These are phyloP conservation scores for Pimephales promelas DNA, from an alignment of 2,113 vertebrate genomes.

Conservation along the genomic window DNA sequence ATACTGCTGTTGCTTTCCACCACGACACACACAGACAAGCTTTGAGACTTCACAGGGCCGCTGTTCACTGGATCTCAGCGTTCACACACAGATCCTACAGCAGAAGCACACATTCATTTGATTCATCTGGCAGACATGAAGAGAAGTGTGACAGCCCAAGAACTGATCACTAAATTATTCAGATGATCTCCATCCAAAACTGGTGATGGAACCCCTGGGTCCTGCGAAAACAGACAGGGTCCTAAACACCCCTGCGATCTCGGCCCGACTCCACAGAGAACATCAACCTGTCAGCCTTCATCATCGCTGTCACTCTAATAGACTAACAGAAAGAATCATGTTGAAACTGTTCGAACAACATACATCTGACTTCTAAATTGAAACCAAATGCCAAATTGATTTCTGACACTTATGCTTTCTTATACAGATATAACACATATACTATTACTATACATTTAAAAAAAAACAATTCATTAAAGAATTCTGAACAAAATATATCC, in stretches of 20 bases:
- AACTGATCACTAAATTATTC: background rate
- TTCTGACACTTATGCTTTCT: background rate
- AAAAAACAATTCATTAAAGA: background rate
- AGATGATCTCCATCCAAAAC: background rate
- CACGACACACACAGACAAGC: background rate
- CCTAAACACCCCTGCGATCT: background rate
- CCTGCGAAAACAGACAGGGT: background rate
- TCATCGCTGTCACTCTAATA: background rate
- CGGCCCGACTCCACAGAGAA: background rate
- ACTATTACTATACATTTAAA: background rate
- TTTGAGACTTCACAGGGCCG: background rate
- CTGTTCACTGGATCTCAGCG: background rate
- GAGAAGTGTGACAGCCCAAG: background rate
- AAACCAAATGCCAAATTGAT: background rate
- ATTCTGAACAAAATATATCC: background rate
- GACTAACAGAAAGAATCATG: background rate
- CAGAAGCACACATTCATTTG: background rate
- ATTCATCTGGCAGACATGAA: background rate
- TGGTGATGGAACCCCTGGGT: background rate
- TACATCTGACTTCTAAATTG: background rate
- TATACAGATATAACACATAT: background rate
- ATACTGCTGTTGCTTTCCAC: background rate
- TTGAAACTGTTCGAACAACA: background rate
- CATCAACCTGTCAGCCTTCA: background rate
- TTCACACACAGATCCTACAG: background rate